Percentiles rank a stretch among this genome's conserved stretches.
phyloP scores from a whole-genome alignment of 2,888 invertebrate genomes.

The Eilema griseolum region DNA sequence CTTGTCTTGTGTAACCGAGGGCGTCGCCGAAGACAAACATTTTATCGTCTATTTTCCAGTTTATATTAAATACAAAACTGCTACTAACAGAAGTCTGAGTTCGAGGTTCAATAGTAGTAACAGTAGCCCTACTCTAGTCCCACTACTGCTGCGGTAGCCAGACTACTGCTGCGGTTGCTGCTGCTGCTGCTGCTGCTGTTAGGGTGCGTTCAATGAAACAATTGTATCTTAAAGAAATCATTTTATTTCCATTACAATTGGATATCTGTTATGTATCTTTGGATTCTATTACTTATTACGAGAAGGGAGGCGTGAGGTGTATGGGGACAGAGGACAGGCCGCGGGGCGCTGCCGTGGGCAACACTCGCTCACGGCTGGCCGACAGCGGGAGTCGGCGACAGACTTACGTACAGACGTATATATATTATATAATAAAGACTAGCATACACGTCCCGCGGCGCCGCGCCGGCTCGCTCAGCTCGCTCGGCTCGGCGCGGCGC shows the following conservation, averaged over 20 bases:
- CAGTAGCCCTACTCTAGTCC: too few relatives aligned
- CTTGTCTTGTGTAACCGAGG: too few relatives aligned
- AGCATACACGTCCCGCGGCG: conserved; percentile 77
- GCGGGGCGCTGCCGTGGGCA: conserved; percentile 20
- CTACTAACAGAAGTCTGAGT: too few relatives aligned
- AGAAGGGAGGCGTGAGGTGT: conserved; percentile 39
- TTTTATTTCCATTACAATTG: conserved; percentile 79
- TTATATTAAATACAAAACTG: too few relatives aligned
- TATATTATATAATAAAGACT: conserved; percentile 82
- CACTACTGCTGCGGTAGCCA: too few relatives aligned
- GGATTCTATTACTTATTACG: conserved; percentile 72
- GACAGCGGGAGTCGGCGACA: not conserved
- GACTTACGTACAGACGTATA: conserved; percentile 69
- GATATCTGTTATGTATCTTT: conserved; percentile 78
- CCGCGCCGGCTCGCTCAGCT: not conserved
- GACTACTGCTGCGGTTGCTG: too few relatives aligned
- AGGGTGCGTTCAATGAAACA: conserved; percentile 25
- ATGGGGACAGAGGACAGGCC: conserved; percentile 31
- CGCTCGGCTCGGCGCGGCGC: conserved; percentile 11
- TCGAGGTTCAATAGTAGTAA: too few relatives aligned
- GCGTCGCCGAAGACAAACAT: too few relatives aligned
- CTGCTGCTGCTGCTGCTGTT: too few relatives aligned
- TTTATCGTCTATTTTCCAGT: too few relatives aligned
- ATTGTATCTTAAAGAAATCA: conserved; percentile 59
- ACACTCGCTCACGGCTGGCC: too few relatives aligned